phyloP scores from a whole-genome alignment of 2,888 invertebrate genomes.

The Ptilodon capucinus region DNA sequence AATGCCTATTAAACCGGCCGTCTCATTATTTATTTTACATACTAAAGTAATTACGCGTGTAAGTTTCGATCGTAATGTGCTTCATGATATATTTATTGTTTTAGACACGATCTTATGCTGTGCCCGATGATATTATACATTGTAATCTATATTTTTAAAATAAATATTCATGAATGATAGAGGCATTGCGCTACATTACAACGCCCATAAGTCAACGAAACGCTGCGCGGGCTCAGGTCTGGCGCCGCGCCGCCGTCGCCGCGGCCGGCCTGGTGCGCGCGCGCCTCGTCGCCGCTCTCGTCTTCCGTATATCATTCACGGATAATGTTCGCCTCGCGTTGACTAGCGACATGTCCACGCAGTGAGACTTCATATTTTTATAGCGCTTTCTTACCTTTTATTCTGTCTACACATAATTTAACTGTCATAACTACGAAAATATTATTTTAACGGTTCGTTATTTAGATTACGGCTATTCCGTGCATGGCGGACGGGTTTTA shows the following conservation, averaged over 20 bases:
- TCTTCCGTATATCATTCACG: slow-evolving; percentile 41
- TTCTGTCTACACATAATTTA: slow-evolving; percentile 69
- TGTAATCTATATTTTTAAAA: slow-evolving; percentile 68
- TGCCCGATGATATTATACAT: slow-evolving; percentile 60
- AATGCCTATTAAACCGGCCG: slow-evolving; percentile 63
- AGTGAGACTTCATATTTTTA: slow-evolving; percentile 73
- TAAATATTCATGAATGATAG: slow-evolving; percentile 82
- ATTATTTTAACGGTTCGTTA: slow-evolving; percentile 47
- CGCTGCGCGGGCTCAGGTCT: slow-evolving; percentile 53
- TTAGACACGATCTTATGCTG: slow-evolving; percentile 54
- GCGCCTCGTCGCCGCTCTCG: slow-evolving; percentile 37
- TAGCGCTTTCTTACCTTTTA: slow-evolving; percentile 56
- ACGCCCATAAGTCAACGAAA: slow-evolving; percentile 75
- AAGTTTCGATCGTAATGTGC: slow-evolving; percentile 56
- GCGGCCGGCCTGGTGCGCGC: slow-evolving; percentile 27
- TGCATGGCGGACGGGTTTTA: slow-evolving; percentile 26
- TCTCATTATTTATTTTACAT: slow-evolving; percentile 63
- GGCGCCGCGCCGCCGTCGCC: slow-evolving; percentile 52
- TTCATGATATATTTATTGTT: slow-evolving; percentile 70
- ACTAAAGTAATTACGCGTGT: slow-evolving; percentile 68
- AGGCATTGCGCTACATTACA: slow-evolving; percentile 77
- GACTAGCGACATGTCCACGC: slow-evolving; percentile 65
- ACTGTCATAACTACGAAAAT: slow-evolving; percentile 59
- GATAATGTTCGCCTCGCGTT: slow-evolving; percentile 42
- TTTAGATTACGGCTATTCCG: slow-evolving; percentile 24